Evolutionary conservation across 1,140 invertebrate species (phyloP).

Genomic region (Drosophila trapezifrons): DNA sequence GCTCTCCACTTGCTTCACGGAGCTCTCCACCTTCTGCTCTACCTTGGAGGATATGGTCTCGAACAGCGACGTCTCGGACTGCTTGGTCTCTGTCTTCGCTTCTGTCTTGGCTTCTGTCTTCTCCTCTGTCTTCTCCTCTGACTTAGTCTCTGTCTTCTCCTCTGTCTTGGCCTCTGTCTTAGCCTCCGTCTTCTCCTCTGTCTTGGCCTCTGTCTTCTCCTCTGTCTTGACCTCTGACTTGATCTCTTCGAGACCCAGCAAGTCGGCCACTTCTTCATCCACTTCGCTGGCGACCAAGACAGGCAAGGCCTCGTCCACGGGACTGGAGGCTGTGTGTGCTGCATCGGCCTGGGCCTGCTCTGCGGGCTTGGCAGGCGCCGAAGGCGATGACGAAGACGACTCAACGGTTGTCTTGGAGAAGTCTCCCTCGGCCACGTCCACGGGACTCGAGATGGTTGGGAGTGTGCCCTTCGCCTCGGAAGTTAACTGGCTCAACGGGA

Average conservation of each 20-base stretch:
- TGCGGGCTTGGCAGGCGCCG: conserved; percentile 38
- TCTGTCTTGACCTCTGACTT: neutral
- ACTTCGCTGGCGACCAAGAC: conserved; percentile 20
- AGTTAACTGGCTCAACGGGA: conserved; percentile 21
- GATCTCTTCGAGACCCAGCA: conserved; percentile 23
- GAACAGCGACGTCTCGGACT: conserved; percentile 1
- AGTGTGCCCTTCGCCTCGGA: conserved; percentile 39
- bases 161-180: neutral
- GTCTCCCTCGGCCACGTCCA: conserved; percentile 75
- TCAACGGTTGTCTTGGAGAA: conserved; percentile 28
- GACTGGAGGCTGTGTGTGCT: conserved; percentile 67
- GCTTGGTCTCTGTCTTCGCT: neutral
- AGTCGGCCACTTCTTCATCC: conserved; percentile 25
- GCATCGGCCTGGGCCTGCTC: conserved; percentile 47
- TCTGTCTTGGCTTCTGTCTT: neutral
- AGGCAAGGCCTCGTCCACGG: conserved; percentile 64
- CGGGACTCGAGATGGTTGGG: conserved; percentile 70
- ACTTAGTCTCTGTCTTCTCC: neutral
- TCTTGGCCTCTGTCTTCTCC: neutral
- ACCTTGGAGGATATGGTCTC: conserved; percentile 24
- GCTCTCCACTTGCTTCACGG: conserved; percentile 15
- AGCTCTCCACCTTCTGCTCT: conserved; percentile 14
- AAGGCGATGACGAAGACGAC: neutral
- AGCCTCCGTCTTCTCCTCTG: neutral
- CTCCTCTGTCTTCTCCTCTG: neutral